phyloP scores from a whole-genome alignment of 2,113 vertebrate genomes.

The Nanorana parkeri region DNA sequence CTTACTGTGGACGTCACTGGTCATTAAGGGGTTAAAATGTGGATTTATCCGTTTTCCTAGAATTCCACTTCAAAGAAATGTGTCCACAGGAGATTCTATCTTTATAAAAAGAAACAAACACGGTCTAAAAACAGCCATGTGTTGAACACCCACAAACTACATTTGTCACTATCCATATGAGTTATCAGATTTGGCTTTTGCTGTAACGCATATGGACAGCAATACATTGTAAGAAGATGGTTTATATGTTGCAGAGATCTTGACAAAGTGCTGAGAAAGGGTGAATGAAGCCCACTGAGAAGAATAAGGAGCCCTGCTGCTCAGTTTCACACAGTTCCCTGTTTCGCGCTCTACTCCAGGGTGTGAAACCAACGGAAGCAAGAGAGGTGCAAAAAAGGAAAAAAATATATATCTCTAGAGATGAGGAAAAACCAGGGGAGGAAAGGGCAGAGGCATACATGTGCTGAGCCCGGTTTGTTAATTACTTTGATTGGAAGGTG shows the following conservation, averaged over 20 bases:
- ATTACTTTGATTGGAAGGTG: constrained; percentile 42
- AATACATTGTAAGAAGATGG: not conserved
- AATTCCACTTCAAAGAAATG: too few species aligned
- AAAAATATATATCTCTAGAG: not conserved
- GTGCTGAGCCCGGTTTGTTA: constrained; percentile 3
- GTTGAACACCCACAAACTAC: too few species aligned
- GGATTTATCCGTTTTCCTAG: too few species aligned
- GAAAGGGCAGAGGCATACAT: not conserved
- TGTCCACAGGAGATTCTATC: too few species aligned
- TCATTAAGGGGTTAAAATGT: too few species aligned
- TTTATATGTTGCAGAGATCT: not conserved
- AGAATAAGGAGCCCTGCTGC: constrained; percentile 33
- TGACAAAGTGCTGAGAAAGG: constrained; percentile 18
- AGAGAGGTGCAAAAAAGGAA: constrained; percentile 38
- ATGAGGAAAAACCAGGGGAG: constrained; percentile 39
- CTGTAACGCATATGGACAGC: not conserved
- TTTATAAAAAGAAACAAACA: too few species aligned
- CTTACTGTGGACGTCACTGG: too few species aligned
- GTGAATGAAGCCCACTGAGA: constrained; percentile 45
- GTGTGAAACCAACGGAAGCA: constrained; percentile 41
- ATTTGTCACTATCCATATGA: too few species aligned
- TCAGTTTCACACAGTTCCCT: constrained; percentile 37
- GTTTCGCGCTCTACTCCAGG: constrained; percentile 15
- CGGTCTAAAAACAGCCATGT: too few species aligned
- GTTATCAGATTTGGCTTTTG: too few species aligned